phyloP scores from a whole-genome alignment of 2,888 invertebrate species.

The Trissonchulus sp. region DNA sequence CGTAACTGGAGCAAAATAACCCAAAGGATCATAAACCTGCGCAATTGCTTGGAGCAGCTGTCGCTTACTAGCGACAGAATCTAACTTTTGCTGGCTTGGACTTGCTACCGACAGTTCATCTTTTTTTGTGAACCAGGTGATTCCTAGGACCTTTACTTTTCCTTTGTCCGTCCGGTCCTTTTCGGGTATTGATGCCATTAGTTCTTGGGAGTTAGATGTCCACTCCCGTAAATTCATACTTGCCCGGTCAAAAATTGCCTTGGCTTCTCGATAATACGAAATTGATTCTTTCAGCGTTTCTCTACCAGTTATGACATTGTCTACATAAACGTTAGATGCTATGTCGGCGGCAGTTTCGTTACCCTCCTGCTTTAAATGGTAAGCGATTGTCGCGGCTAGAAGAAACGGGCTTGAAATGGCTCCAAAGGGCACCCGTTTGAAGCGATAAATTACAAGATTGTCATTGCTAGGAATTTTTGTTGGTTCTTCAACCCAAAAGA shows the following conservation, averaged over 20 bases:
- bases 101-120: no score
- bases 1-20: no score
- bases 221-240: slow-evolving; percentile 27
- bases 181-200: no score
- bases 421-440: slow-evolving; percentile 38
- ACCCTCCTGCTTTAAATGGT: slow-evolving; percentile 11
- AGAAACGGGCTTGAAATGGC: slow-evolving; percentile 34
- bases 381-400: slow-evolving; percentile 32
- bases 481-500: slow-evolving; percentile 33
- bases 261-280: slow-evolving; percentile 22
- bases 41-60: no score
- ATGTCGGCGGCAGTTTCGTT: not conserved
- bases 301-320: not conserved
- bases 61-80: no score
- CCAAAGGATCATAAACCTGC: no score
- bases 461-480: slow-evolving; percentile 13
- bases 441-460: slow-evolving; percentile 36
- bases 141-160: no score
- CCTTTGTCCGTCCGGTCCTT: no score
- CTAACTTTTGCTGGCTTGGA: no score
- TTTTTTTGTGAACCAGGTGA: no score
- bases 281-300: slow-evolving; percentile 21
- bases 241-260: slow-evolving; percentile 29
- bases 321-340: not conserved
- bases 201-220: no score